These are phyloP conservation scores for Nasalis larvatus DNA, from an alignment of 2,113 vertebrate genomes.

Conservation along the genomic window DNA sequence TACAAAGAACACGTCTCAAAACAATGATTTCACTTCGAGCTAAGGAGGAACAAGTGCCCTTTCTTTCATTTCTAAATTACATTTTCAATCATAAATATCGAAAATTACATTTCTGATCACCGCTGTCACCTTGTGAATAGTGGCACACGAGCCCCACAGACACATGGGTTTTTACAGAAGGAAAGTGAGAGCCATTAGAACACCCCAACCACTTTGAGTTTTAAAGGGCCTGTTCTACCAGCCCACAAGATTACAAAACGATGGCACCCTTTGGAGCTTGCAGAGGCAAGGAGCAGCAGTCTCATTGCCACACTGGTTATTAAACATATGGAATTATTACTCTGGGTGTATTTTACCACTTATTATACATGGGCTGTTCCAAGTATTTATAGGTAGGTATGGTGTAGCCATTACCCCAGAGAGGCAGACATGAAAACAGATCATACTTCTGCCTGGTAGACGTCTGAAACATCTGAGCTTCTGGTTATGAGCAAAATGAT, in stretches of 20 bases:
- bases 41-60: constrained; percentile 75
- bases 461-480: neutral
- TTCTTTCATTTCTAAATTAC: constrained; percentile 77
- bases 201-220: constrained; percentile 27
- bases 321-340: neutral
- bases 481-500: neutral
- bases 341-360: neutral
- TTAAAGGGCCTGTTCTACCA: constrained; percentile 36
- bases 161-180: constrained; percentile 46
- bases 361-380: neutral
- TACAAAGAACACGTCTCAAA: constrained; percentile 73
- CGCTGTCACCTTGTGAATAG: constrained; percentile 60
- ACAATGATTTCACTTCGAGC: constrained; percentile 81
- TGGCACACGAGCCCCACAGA: constrained; percentile 35
- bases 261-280: constrained; percentile 5
- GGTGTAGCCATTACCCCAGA: neutral
- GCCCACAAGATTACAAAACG: neutral
- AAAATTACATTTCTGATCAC: constrained; percentile 69
- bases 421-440: neutral
- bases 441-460: neutral
- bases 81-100: constrained; percentile 77
- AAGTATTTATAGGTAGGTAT: neutral
- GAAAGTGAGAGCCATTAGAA: constrained; percentile 29
- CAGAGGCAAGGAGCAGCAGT: neutral
- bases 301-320: neutral